Conservation (phyloP, 2,797 vertebrate species). For the Darevskia nairensis region DNA sequence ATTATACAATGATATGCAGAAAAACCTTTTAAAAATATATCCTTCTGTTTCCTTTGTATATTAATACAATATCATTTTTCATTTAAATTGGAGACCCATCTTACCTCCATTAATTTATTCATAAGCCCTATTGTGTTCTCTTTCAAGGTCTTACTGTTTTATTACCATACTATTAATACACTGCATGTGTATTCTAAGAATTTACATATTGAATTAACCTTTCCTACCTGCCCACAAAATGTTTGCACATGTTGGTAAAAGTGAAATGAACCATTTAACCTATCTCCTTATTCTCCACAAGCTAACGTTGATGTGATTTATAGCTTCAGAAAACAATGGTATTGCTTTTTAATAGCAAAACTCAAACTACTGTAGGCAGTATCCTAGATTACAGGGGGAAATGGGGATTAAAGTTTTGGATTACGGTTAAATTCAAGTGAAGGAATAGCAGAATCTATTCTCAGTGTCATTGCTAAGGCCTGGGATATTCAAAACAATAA, state of each 20-base stretch:
- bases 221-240: neutral
- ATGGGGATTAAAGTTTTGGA: neutral
- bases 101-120: neutral
- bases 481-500: neutral
- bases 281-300: neutral
- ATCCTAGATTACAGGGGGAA: neutral
- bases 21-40: neutral
- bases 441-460: neutral
- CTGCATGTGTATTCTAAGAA: neutral
- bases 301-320: neutral
- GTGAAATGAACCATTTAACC: neutral
- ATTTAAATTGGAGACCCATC: neutral
- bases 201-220: conserved; percentile 7
- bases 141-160: conserved; percentile 6
- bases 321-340: neutral
- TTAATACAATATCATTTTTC: conserved; percentile 28
- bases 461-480: neutral
- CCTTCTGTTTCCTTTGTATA: neutral
- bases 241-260: neutral
- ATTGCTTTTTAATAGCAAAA: neutral
- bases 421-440: neutral
- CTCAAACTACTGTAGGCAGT: rapidly evolving
- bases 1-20: rapidly evolving
- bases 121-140: neutral
- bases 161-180: neutral